Conservation (phyloP, 2,888 invertebrate species). For the Pemphredon lugubris region DNA sequence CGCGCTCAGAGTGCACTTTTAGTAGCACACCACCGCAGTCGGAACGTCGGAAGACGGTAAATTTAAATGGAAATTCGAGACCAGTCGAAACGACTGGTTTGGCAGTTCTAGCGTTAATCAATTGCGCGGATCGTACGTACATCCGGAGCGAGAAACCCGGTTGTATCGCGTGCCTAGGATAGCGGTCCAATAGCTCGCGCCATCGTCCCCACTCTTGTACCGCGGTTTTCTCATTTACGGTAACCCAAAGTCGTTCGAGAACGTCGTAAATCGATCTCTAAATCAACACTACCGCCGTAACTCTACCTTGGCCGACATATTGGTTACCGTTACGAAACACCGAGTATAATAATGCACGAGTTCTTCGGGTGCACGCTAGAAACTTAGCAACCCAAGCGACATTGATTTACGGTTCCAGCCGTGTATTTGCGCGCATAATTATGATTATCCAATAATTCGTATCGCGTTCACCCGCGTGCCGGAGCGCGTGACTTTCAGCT, state of each 20-base stretch:
- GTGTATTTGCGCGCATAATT: not conserved
- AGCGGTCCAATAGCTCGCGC: not conserved
- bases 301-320: slow-evolving; percentile 45
- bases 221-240: slow-evolving; percentile 29
- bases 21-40: too few species aligned
- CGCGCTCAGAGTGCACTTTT: too few species aligned
- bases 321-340: slow-evolving; percentile 29
- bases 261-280: slow-evolving; percentile 31
- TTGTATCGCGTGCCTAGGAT: not conserved
- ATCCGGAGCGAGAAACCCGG: too few species aligned
- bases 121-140: too few species aligned
- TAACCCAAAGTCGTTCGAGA: slow-evolving; percentile 7
- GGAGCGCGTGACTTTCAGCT: not conserved
- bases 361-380: slow-evolving; percentile 11
- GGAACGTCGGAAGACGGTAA: too few species aligned
- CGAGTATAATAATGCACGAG: slow-evolving; percentile 13
- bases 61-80: too few species aligned
- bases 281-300: slow-evolving; percentile 25
- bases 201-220: slow-evolving; percentile 16
- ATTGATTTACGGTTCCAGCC: slow-evolving; percentile 24
- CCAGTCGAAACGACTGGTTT: too few species aligned
- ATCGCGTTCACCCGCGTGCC: not conserved
- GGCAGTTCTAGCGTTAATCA: too few species aligned
- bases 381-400: not conserved
- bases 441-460: not conserved